phyloP scores from a whole-genome alignment of 2,113 vertebrate genomes.

The Beaufortia kweichowensis region DNA sequence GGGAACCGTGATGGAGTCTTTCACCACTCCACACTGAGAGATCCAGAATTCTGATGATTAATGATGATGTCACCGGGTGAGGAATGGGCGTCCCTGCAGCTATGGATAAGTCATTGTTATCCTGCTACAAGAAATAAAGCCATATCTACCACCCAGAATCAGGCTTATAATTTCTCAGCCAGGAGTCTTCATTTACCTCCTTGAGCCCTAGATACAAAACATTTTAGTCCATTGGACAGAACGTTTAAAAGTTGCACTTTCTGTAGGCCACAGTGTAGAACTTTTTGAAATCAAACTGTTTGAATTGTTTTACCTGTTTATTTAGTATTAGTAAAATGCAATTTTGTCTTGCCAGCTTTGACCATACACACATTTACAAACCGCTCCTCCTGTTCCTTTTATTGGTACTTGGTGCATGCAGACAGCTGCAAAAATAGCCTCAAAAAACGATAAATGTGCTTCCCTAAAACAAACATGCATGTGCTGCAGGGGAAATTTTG shows the following conservation, averaged over 20 bases:
- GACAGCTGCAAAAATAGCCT: conserved; percentile 58
- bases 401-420: background rate
- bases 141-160: conserved; percentile 39
- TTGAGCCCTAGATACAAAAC: background rate
- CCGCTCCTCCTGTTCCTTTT: conserved; percentile 14
- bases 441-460: conserved; percentile 58
- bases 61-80: conserved; percentile 74
- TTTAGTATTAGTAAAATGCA: background rate
- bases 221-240: background rate
- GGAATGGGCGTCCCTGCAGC: conserved; percentile 70
- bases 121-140: conserved; percentile 50
- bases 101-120: conserved; percentile 53
- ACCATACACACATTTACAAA: conserved; percentile 24
- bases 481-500: conserved; percentile 68
- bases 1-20: conserved; percentile 69
- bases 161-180: conserved; percentile 27
- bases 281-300: background rate
- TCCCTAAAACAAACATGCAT: conserved; percentile 68
- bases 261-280: background rate
- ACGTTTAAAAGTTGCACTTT: background rate
- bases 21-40: conserved; percentile 69
- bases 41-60: conserved; percentile 78
- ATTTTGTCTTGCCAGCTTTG: conserved; percentile 22
- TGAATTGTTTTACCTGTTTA: background rate
- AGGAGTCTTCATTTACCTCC: conserved; percentile 7